Percentiles rank a stretch among this genome's conserved stretches.
phyloP scores from a whole-genome alignment of 1,140 invertebrate genomes.

The Dendroctonus valens region DNA sequence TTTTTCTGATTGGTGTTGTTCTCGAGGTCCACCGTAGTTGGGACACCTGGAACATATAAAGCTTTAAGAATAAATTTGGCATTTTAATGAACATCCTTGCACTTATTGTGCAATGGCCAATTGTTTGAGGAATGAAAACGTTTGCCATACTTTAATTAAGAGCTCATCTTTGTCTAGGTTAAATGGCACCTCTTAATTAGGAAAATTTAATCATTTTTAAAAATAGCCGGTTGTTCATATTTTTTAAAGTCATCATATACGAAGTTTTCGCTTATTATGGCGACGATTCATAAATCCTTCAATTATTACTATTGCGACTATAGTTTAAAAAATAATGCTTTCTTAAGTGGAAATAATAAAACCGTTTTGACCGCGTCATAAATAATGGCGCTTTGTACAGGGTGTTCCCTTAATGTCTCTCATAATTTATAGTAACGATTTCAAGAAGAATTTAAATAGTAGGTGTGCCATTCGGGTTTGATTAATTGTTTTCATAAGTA shows the following conservation, averaged over 20 bases:
- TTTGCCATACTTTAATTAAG: neutral
- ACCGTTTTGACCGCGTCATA: no score
- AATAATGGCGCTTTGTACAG: no score
- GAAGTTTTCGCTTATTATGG: constrained; percentile 4
- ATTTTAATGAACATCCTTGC: neutral
- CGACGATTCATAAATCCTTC: neutral
- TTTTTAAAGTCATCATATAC: neutral
- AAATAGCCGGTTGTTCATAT: constrained; percentile 5
- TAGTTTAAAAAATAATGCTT: neutral
- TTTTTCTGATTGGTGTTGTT: constrained; percentile 46
- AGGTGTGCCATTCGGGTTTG: no score
- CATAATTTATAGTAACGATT: no score
- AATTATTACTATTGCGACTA: constrained; percentile 2
- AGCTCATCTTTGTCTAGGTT: constrained; percentile 1
- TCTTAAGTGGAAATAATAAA: neutral
- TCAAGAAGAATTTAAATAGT: no score
- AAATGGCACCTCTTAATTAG: constrained; percentile 1
- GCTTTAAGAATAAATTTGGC: neutral
- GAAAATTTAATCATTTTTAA: constrained; percentile 15
- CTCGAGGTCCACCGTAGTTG: constrained; percentile 43
- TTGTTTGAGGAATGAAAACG: no score
- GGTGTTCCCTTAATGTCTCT: no score
- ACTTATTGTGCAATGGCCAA: no score
- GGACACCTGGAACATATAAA: constrained; percentile 42
- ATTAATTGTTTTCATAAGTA: no score